Conservation (phyloP, 2,113 vertebrate species). For the Halcyon malimbica region DNA sequence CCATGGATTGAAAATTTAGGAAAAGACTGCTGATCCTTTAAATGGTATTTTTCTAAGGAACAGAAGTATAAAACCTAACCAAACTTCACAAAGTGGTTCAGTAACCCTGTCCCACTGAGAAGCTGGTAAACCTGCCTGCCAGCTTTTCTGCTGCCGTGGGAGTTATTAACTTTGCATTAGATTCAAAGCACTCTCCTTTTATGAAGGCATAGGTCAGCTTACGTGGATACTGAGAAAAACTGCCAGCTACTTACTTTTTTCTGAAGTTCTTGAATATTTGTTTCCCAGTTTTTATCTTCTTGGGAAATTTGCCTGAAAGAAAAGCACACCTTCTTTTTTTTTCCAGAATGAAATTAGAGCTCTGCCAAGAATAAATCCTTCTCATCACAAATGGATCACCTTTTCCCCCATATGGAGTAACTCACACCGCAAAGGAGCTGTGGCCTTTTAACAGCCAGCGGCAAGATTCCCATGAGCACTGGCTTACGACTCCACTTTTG, state of each 20-base stretch:
- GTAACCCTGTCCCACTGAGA: not conserved
- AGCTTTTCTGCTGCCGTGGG: not conserved
- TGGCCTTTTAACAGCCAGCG: not conserved
- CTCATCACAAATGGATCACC: not conserved
- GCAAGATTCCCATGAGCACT: not conserved
- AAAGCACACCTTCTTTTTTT: slow-evolving; percentile 21
- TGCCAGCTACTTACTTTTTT: slow-evolving; percentile 84
- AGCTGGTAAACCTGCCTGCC: not conserved
- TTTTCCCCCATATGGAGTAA: not conserved
- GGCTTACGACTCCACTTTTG: not conserved
- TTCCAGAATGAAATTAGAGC: not conserved
- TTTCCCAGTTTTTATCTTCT: slow-evolving; percentile 98
- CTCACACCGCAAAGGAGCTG: not conserved
- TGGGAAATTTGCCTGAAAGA: slow-evolving; percentile 92
- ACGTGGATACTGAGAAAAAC: not conserved
- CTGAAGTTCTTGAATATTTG: slow-evolving; percentile 93
- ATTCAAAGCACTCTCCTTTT: not conserved
- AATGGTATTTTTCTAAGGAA: not conserved
- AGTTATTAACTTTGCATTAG: not conserved
- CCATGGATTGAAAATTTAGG: not conserved
- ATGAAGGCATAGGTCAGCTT: not conserved
- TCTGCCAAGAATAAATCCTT: not conserved
- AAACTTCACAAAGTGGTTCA: not conserved
- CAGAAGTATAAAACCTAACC: not conserved
- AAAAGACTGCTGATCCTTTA: not conserved